Evolutionary conservation across 2,797 vertebrate genomes (phyloP).

Genomic region (Oreortyx pictus): DNA sequence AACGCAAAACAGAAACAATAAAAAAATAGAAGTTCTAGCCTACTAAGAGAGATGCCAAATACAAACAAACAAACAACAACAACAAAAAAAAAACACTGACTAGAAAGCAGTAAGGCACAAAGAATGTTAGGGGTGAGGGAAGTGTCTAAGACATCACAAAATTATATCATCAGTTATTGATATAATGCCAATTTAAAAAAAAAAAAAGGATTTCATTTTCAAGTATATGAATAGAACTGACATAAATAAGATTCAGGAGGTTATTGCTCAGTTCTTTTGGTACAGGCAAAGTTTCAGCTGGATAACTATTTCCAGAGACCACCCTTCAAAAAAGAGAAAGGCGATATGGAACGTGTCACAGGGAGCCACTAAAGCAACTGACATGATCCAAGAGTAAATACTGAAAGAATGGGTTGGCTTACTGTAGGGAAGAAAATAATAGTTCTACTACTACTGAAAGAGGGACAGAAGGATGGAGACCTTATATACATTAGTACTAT

Average conservation of each 20-base stretch:
- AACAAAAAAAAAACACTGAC: not conserved
- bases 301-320: not conserved
- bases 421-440: not conserved
- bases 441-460: not conserved
- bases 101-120: not conserved
- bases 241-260: not conserved
- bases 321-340: not conserved
- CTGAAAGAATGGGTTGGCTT: not conserved
- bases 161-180: not conserved
- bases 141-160: not conserved
- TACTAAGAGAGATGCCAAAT: not conserved
- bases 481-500: not conserved
- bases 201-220: not conserved
- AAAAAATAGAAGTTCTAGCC: not conserved
- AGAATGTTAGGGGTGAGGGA: not conserved
- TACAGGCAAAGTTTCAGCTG: not conserved
- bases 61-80: not conserved
- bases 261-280: not conserved
- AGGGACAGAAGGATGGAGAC: fast-evolving
- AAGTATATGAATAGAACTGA: not conserved
- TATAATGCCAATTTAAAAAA: not conserved
- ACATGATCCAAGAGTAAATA: not conserved
- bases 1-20: not conserved
- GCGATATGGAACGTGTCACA: not conserved
- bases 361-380: not conserved